Evolutionary conservation across 1,140 invertebrate species (phyloP).

Genomic region (Micrasema minimum): DNA sequence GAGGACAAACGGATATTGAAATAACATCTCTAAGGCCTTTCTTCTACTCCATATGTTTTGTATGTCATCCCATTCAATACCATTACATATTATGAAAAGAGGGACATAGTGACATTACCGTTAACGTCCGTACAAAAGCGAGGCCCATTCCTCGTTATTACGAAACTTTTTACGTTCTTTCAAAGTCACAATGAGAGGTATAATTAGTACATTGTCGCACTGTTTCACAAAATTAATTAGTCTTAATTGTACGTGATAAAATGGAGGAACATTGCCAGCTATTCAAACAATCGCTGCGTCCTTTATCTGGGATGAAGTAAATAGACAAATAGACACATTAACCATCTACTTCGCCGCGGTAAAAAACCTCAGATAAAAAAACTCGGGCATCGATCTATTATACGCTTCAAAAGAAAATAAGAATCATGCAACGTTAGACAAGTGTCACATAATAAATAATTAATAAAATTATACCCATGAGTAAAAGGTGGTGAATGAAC

Average conservation of each 20-base stretch:
- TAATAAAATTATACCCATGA: neutral
- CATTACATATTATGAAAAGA: slow-evolving; percentile 9
- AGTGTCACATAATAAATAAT: neutral
- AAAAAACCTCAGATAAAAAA: neutral
- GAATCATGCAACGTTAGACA: slow-evolving; percentile 1
- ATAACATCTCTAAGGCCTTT: slow-evolving; percentile 15
- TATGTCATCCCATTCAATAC: slow-evolving; percentile 24
- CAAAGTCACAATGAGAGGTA: slow-evolving; percentile 14
- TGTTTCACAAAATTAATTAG: slow-evolving; percentile 30
- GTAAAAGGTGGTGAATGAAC: neutral
- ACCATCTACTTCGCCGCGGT: neutral
- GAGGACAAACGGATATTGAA: slow-evolving; percentile 17
- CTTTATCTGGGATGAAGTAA: neutral
- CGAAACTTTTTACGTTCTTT: slow-evolving; percentile 3
- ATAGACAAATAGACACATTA: neutral
- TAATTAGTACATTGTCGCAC: slow-evolving; percentile 28
- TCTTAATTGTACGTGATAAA: slow-evolving; percentile 12
- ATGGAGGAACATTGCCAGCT: slow-evolving; percentile 11
- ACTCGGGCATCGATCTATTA: neutral
- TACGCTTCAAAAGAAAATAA: neutral
- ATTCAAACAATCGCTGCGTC: slow-evolving; percentile 12
- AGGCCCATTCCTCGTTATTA: slow-evolving; percentile 3
- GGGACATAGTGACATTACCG: slow-evolving; percentile 29
- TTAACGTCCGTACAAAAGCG: slow-evolving; percentile 5
- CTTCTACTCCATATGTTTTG: slow-evolving; percentile 1